A percentile compares a stretch with the other conserved stretches of the same genome.
Evolutionary conservation across 2,113 vertebrate genomes (phyloP).

Genomic region (Xiphorhynchus elegans): DNA sequence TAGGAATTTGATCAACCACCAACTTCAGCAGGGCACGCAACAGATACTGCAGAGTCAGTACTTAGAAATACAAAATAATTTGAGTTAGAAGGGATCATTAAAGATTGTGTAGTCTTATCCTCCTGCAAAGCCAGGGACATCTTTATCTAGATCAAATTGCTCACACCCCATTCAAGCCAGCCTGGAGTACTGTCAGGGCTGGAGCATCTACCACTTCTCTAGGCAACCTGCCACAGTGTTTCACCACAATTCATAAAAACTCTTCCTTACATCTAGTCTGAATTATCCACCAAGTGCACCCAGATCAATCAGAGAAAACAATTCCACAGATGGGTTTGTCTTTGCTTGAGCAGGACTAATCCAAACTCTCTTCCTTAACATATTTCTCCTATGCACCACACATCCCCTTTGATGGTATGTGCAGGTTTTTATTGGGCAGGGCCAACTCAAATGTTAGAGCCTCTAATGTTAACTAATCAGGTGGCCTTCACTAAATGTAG

Average conservation of each 20-base stretch:
- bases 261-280: neutral
- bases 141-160: neutral
- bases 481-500: neutral
- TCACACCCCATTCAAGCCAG: no score
- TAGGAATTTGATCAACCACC: neutral
- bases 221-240: neutral
- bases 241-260: neutral
- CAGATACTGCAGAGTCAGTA: neutral
- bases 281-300: neutral
- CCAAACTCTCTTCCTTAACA: neutral
- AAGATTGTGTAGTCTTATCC: neutral
- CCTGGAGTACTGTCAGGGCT: neutral
- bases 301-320: neutral
- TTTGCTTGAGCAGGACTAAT: neutral
- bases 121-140: neutral
- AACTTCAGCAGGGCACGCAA: fast-evolving
- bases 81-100: neutral
- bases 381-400: neutral
- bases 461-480: neutral
- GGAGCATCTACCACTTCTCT: neutral
- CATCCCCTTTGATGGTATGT: neutral
- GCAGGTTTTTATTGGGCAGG: neutral
- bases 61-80: neutral
- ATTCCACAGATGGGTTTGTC: neutral
- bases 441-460: neutral